A percentile compares a stretch with the other conserved stretches of the same genome.
Evolutionary conservation across 2,113 vertebrate species (phyloP).

Genomic region (Varanus salvator): DNA sequence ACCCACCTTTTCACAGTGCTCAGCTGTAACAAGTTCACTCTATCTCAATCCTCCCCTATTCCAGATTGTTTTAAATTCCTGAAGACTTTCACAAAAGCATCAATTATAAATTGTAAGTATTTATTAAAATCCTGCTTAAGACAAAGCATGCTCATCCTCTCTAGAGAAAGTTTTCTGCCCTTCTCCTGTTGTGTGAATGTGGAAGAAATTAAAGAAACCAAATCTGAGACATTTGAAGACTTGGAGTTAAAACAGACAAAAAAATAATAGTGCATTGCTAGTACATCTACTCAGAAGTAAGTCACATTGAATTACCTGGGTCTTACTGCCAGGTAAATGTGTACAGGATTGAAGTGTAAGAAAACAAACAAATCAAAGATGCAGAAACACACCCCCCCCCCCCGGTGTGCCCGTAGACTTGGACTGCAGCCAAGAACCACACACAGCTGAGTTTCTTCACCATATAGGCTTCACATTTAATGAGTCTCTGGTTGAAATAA

Average conservation of each 20-base stretch:
- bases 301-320: not conserved
- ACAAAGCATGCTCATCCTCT: slow-evolving; percentile 57
- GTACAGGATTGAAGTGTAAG: not conserved
- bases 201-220: slow-evolving; percentile 53
- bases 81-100: slow-evolving; percentile 75
- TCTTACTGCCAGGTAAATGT: not conserved
- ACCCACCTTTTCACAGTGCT: slow-evolving; percentile 77
- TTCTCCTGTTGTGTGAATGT: slow-evolving; percentile 41
- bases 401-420: slow-evolving; percentile 36
- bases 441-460: slow-evolving; percentile 44
- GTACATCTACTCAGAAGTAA: not conserved
- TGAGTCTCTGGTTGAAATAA: slow-evolving; percentile 38
- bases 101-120: slow-evolving; percentile 77
- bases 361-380: slow-evolving; percentile 22
- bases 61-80: slow-evolving; percentile 79
- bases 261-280: slow-evolving; percentile 19
- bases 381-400: not conserved
- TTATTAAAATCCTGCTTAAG: slow-evolving; percentile 75
- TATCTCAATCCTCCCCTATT: slow-evolving; percentile 82
- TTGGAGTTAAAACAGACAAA: slow-evolving; percentile 10
- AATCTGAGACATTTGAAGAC: slow-evolving; percentile 39
- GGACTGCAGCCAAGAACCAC: slow-evolving; percentile 39
- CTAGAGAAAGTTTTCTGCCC: slow-evolving; percentile 50
- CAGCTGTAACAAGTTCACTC: slow-evolving; percentile 78
- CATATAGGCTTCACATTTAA: slow-evolving; percentile 6